Base-by-base conservation (phyloP, 2,113 vertebrate species). In the Bombycilla garrulus region DNA sequence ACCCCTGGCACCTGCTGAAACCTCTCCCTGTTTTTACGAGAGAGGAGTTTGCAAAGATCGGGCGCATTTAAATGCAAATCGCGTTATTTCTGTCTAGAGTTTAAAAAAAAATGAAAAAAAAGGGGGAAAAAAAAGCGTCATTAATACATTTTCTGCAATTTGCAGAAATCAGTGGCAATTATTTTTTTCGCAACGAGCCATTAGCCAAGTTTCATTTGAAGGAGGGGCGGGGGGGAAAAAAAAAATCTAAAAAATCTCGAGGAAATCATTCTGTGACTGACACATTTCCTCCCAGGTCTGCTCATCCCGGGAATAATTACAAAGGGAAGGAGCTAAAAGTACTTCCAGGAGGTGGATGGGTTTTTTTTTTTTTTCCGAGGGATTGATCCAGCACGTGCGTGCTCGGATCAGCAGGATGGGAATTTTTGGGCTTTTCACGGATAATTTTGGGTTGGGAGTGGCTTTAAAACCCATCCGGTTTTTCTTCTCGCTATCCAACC, bases 61-160 rank as follows among this genome's bases (percentile, higher is more conserved):
- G 90, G 87, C 36, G 16, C 94, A 97, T 97, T 97, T 94, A 96
- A 86, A 97, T 97, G 97, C 96, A 96, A 96, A 97, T 97, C 16
- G 89, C 14, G 96, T 92, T 97, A 97, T 97, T 97, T 96, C 92
- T 76, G 95, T 92, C 96, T 70, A 85, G 69, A 21, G 3, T 0
- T 7, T 5, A 20, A 60, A 36, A 53, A 51, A n/a, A 18, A 19
- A n/a, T n/a, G n/a, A 47, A 86, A 95, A 95, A 93, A 11, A 23
- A 25, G 33, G n/a, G n/a, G n/a, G n/a, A n/a, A 29, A 29, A 23
- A 36, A 95, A 92, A 86, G 54, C 83, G 85, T 96, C 95, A 96
- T 97, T 96, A 97, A 96, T 97, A 95, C 93, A 81, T 96, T 96
- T 97, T 92, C 80, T 80, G 93, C 96, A 95, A 96, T 97, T 95